These are phyloP conservation scores for Scaptodrosophila latifasciaeformis DNA, from an alignment of 2,888 invertebrate species.

Conservation along the genomic window DNA sequence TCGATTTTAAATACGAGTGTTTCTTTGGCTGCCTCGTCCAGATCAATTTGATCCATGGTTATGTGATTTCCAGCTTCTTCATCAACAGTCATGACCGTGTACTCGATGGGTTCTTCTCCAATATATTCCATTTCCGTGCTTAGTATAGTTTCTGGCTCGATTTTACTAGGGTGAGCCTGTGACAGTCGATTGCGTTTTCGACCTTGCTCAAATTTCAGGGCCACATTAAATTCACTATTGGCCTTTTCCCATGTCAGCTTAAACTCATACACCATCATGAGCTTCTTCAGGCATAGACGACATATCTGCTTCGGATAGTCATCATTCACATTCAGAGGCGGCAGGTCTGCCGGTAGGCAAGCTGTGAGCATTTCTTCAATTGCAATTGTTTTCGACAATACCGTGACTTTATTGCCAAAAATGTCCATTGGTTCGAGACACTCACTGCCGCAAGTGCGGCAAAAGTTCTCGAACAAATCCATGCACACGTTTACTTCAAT, in stretches of 20 bases:
- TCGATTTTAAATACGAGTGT: background rate
- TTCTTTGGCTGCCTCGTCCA: no score
- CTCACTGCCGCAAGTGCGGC: conserved; percentile 57
- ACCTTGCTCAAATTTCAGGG: conserved; percentile 45
- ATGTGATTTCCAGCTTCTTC: no score
- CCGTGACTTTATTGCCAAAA: conserved; percentile 18
- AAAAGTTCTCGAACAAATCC: conserved; percentile 56
- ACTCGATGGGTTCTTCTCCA: no score
- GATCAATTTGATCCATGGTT: no score
- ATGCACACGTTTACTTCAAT: no score
- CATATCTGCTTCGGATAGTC: conserved; percentile 66
- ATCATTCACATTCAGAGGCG: conserved; percentile 31
- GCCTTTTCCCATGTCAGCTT: conserved; percentile 54
- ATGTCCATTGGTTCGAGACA: conserved; percentile 43
- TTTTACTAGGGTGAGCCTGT: background rate
- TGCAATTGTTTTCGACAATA: conserved; percentile 13
- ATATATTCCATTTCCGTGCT: no score
- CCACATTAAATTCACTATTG: conserved; percentile 54
- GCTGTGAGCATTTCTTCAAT: conserved; percentile 29
- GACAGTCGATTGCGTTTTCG: background rate
- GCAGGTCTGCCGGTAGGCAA: conserved; percentile 28
- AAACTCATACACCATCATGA: conserved; percentile 62
- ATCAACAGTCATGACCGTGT: no score
- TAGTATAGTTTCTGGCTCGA: no score
- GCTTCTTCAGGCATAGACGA: conserved; percentile 55